Base-by-base conservation (phyloP, 2,888 invertebrate genomes). In the Tenthredo amoena region DNA sequence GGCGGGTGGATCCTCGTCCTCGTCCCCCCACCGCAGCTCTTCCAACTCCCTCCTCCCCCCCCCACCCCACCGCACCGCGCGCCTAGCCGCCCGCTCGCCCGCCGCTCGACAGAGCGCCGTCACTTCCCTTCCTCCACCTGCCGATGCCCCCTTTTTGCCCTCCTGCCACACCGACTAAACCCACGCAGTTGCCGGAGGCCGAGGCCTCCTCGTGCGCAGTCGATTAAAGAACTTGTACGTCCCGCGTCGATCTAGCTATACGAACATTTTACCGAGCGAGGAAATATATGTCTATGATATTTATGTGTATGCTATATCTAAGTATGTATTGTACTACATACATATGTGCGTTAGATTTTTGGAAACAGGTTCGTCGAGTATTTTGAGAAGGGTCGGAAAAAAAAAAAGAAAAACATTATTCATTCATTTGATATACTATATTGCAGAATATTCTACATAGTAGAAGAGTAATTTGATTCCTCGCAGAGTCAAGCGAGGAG, bases 151-250 rank as follows among this genome's bases (percentile, higher is more conserved):
- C 86, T 83, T 84, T 82, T 50, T 86, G 68, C 71, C 86, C 76
- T 58, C 74, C 84, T 50, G 10, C 50, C 79, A 1, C 79, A 31
- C 21, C 79, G 76, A 83, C 86, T 72, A 87, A 84, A 85, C 76
- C 65, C 87, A 84, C 87, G 83, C 84, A 85, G 68, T 84, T 26
- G 65, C 86, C 68, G 43, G 84, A 58, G 83, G 84, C 86, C 86
- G 76, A 82, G 82, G 83, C 77, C 79, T 84, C 86, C 71, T 85
- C 87, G 86, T 88, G 88, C 88, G 88, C 88, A 87, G 87, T 84
- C 79, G 85, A 40, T 31, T 26, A 40, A 62, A 58, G 31, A 81
- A 81, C 62, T 40, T 62, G 72, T 85, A 84, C 87, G 88, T 86
- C 87, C 88, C 87, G 87, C 88, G 88, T 87, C 87, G 87, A 81